These are phyloP conservation scores for Actinernus sp. DNA, from an alignment of 92 coral and sea anemone genomes.

Conservation along the genomic window DNA sequence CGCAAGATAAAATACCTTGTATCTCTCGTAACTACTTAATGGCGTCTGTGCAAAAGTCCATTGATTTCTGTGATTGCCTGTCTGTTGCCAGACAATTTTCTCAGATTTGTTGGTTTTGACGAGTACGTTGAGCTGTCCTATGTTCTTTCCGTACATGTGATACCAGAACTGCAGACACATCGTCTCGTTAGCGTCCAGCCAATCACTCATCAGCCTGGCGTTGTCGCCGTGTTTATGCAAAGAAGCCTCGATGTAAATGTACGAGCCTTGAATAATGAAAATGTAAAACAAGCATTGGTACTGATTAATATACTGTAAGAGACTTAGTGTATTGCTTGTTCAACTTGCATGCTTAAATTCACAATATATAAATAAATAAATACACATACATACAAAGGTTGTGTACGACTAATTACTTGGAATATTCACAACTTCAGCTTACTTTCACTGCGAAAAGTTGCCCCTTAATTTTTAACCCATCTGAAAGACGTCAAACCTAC, in stretches of 20 bases:
- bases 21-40: conserved; percentile 1
- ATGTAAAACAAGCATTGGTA: not conserved
- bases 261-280: conserved; percentile 12
- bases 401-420: too few relatives aligned
- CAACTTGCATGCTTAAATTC: too few relatives aligned
- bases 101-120: conserved; percentile 48
- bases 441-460: too few relatives aligned
- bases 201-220: conserved; percentile 50
- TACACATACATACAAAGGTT: too few relatives aligned
- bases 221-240: conserved; percentile 16
- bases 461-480: too few relatives aligned
- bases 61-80: conserved; percentile 38
- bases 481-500: too few relatives aligned
- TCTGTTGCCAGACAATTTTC: conserved; percentile 38
- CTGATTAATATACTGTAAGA: too few relatives aligned
- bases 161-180: conserved; percentile 72
- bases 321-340: too few relatives aligned
- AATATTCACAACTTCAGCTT: too few relatives aligned
- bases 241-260: conserved; percentile 59
- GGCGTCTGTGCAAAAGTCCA: conserved; percentile 73
- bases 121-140: conserved; percentile 35
- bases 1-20: too few relatives aligned
- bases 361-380: too few relatives aligned
- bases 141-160: conserved; percentile 57
- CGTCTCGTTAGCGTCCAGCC: conserved; percentile 42